phyloP scores from a whole-genome alignment of 2,888 invertebrate species.

The Romanomermis culicivorax region DNA sequence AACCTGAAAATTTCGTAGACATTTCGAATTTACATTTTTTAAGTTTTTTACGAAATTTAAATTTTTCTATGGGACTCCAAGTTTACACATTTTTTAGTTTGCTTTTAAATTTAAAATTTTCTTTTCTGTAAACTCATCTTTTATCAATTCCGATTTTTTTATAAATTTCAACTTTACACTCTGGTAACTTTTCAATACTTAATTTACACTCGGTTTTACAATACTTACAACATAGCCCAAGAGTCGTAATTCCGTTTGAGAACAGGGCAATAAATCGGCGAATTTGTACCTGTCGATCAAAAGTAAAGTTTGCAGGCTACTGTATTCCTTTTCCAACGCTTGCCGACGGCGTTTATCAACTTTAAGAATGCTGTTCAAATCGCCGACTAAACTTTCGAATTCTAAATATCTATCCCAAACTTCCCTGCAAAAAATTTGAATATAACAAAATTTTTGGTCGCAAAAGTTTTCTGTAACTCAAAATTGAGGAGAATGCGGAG shows the following conservation, averaged over 20 bases:
- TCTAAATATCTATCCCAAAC: slow-evolving; percentile 97
- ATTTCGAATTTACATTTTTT: not conserved
- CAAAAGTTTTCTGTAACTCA: no score
- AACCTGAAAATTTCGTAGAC: no score
- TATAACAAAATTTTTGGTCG: not conserved
- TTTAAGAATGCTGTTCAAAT: slow-evolving; percentile 84
- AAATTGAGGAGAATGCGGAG: no score
- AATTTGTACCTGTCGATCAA: slow-evolving; percentile 89
- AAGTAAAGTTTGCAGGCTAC: slow-evolving; percentile 87
- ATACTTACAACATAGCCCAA: slow-evolving; percentile 32
- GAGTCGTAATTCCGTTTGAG: slow-evolving; percentile 57
- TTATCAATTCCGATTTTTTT: not conserved
- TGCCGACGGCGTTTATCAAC: slow-evolving; percentile 79
- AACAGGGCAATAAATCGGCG: slow-evolving; percentile 77
- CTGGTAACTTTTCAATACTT: no score
- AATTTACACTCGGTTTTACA: no score
- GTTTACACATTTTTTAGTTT: not conserved
- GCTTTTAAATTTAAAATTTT: not conserved
- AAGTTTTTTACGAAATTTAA: not conserved
- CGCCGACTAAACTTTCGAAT: slow-evolving; percentile 95
- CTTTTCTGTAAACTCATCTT: not conserved
- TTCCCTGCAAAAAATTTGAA: slow-evolving; percentile 41
- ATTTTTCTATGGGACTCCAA: no score
- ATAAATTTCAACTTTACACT: no score
- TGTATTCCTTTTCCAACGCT: slow-evolving; percentile 76